Base-by-base conservation (phyloP, 2,113 vertebrate genomes). In the Aix galericulata region DNA sequence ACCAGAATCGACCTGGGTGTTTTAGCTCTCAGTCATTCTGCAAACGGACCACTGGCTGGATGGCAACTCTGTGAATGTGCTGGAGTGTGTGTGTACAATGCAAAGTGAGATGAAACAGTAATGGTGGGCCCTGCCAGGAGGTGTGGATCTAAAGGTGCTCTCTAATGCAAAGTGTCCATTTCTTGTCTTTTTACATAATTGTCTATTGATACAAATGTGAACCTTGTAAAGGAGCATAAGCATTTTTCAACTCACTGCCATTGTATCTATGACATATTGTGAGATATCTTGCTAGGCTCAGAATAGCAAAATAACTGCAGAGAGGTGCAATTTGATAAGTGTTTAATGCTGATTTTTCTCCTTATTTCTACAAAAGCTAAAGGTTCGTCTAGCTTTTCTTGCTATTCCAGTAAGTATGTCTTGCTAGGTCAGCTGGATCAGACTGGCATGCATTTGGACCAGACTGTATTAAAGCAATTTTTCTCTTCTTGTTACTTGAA, bases 371-470 rank as follows among this genome's bases (percentile, higher is more conserved):
- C 46, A 84, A 59, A 92, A 82, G 53, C 18, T n/a, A 78, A 90
- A 48, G 48, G 13, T 7, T 95, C 48, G 29, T 90, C 34, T 50
- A 11, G 13, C 36, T 75, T 22, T 83, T 88, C 59, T 94, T 75
- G 26, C 36, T 91, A n/a, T 72, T 90, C 34, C 25, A 64, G 59
- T 69, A 94, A 42, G 44, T 62, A 27, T 36, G 36, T 55, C 60
- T 83, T 95, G 46, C 92, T 90, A 83, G 82, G 82, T 93, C 88
- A 96, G 88, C 78, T 95, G 89, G 87, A 91, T 94, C 92, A 95
- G 89, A 66, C 66, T 85, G 75, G 71, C 71, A 48, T 76, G 75
- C 67, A 62, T 91, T 66, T 91, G 75, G 71, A 80, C 67, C 67
- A 89, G 62, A 58, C 11, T 76, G 89, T 85, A 68, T 87, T 87